Conservation (phyloP, 2,888 invertebrate genomes). For the Eupeodes latifasciatus region DNA sequence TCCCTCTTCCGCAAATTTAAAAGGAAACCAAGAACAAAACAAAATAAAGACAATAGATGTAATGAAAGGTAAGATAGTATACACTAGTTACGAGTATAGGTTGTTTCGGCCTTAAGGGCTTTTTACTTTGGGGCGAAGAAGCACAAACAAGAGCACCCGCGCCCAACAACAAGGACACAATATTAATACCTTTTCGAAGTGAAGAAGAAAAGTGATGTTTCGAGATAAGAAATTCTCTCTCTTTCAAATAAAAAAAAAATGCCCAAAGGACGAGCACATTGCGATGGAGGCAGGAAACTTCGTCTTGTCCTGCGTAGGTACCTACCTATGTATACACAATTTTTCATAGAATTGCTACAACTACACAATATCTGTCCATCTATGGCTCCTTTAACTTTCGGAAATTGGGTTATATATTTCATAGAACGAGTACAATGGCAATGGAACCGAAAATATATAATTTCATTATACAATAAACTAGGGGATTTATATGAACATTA, state of each 20-base stretch:
- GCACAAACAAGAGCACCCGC: not conserved
- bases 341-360: constrained; percentile 10
- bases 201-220: constrained; percentile 35
- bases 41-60: constrained; percentile 1
- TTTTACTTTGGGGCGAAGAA: not conserved
- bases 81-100: not conserved
- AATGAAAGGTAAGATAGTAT: constrained; percentile 10
- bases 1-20: constrained; percentile 42
- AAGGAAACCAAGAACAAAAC: constrained; percentile 21
- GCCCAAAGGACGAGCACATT: constrained; percentile 8
- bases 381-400: constrained; percentile 58
- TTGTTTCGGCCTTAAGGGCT: not conserved
- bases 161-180: not conserved
- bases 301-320: not conserved
- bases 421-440: constrained; percentile 50
- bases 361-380: constrained; percentile 54
- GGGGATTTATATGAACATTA: constrained; percentile 68
- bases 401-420: constrained; percentile 73
- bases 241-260: not conserved
- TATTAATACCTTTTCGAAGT: constrained; percentile 7
- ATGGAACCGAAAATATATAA: constrained; percentile 65
- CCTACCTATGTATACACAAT: not conserved
- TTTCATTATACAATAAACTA: constrained; percentile 73
- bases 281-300: not conserved
- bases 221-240: constrained; percentile 54